Evolutionary conservation across 2,797 vertebrate species (phyloP).

Genomic region (Phyllotis vaccarum): DNA sequence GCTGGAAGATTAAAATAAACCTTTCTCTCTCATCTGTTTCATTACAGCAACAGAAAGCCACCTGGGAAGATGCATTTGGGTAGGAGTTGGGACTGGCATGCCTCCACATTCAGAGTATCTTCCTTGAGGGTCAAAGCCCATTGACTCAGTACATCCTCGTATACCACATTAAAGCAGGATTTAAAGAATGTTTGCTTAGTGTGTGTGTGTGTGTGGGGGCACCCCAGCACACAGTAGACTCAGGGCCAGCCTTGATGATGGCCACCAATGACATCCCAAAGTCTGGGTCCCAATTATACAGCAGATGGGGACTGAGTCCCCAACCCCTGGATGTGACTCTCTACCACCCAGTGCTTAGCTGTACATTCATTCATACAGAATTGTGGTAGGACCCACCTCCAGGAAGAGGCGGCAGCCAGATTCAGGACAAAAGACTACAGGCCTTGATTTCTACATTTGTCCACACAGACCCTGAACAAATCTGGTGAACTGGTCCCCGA

Average conservation of each 20-base stretch:
- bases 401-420: too few relatives aligned
- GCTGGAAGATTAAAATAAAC: neutral
- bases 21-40: too few relatives aligned
- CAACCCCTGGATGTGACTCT: too few relatives aligned
- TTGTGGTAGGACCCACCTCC: neutral
- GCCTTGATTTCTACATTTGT: neutral
- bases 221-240: neutral
- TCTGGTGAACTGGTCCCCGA: neutral
- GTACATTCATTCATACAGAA: too few relatives aligned
- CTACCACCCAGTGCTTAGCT: neutral
- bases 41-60: neutral
- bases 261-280: neutral
- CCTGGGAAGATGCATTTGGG: neutral
- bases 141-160: fast-evolving
- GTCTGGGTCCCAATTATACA: neutral
- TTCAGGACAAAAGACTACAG: neutral
- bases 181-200: neutral
- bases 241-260: neutral
- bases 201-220: neutral
- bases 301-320: too few relatives aligned
- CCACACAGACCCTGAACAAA: too few relatives aligned
- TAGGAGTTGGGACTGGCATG: neutral
- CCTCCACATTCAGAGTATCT: neutral
- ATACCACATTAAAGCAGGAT: fast-evolving
- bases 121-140: neutral